Evolutionary conservation across 2,888 invertebrate species (phyloP).

Genomic region (Agriotes lineatus): DNA sequence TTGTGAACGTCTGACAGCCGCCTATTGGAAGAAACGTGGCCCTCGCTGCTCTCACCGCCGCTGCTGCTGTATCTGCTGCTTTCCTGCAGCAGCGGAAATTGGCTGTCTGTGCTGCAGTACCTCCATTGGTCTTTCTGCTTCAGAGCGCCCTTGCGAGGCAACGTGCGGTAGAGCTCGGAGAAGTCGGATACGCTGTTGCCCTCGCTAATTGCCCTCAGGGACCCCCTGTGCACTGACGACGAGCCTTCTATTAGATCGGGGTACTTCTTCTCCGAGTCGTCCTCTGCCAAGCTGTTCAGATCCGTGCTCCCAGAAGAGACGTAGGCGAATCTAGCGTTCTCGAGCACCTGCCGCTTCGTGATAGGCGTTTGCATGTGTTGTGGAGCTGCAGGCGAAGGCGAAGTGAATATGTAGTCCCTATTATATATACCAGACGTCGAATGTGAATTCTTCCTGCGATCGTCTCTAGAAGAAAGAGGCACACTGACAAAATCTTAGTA

Average conservation of each 20-base stretch:
- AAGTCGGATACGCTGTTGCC: slow-evolving; percentile 62
- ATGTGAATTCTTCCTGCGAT: slow-evolving; percentile 62
- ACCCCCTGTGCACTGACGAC: slow-evolving; percentile 52
- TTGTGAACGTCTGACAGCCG: slow-evolving; percentile 67
- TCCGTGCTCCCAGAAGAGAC: slow-evolving; percentile 51
- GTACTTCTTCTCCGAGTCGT: slow-evolving; percentile 55
- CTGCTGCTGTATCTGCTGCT: slow-evolving; percentile 82
- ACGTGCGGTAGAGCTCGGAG: slow-evolving; percentile 73
- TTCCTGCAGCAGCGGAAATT: slow-evolving; percentile 78
- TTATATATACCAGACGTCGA: slow-evolving; percentile 66
- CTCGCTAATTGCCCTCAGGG: slow-evolving; percentile 60
- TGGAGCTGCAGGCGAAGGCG: slow-evolving; percentile 41
- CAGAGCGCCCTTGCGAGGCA: slow-evolving; percentile 67
- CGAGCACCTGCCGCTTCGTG: slow-evolving; percentile 52
- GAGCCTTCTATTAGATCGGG: slow-evolving; percentile 63
- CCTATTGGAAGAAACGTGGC: slow-evolving; percentile 65
- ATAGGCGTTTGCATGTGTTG: slow-evolving; percentile 55
- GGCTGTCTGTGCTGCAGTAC: slow-evolving; percentile 73
- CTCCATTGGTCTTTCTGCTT: slow-evolving; percentile 58
- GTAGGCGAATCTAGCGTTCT: slow-evolving; percentile 42
- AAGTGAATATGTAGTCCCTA: slow-evolving; percentile 42
- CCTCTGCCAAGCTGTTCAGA: slow-evolving; percentile 57
- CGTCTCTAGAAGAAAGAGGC: slow-evolving; percentile 64
- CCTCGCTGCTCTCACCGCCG: slow-evolving; percentile 72
- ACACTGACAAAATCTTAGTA: slow-evolving; percentile 25